These are phyloP conservation scores for Sebastiscus tertius DNA, from an alignment of 2,797 vertebrate species.

Conservation along the genomic window DNA sequence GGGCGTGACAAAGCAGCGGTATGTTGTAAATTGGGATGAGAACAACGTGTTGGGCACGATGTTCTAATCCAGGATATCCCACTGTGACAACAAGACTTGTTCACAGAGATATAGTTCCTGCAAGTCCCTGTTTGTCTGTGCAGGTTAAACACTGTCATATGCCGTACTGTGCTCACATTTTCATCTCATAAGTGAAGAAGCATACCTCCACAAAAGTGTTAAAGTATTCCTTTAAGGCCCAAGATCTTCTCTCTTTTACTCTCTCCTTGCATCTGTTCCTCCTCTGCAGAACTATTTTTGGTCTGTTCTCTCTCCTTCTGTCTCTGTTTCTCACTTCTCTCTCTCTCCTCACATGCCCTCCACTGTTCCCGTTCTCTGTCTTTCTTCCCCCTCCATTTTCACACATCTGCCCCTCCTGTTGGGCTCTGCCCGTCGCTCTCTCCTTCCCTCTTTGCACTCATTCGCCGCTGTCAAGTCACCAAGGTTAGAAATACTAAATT, in stretches of 20 bases:
- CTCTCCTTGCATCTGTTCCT: slow-evolving; percentile 29
- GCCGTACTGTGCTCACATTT: background rate
- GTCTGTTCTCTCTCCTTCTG: slow-evolving; percentile 33
- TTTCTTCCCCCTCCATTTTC: slow-evolving; percentile 39
- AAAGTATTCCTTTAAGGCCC: slow-evolving; percentile 12
- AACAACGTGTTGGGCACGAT: background rate
- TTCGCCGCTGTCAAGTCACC: background rate
- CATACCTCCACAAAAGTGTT: background rate
- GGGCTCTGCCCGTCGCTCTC: slow-evolving; percentile 1
- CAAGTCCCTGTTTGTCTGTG: background rate
- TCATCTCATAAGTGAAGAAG: background rate
- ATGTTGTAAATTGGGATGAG: no score
- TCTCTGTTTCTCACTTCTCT: slow-evolving; percentile 45
- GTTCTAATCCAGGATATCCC: background rate
- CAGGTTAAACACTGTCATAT: background rate
- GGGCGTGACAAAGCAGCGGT: no score
- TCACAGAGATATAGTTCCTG: background rate
- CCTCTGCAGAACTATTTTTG: slow-evolving; percentile 42
- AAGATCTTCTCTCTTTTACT: background rate
- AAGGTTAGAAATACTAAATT: slow-evolving; percentile 47
- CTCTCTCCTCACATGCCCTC: slow-evolving; percentile 23
- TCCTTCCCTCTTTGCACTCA: slow-evolving; percentile 12
- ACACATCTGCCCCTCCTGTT: slow-evolving; percentile 54
- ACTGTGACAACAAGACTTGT: background rate
- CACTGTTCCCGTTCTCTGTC: slow-evolving; percentile 29